A percentile compares a stretch with the other conserved stretches of the same genome.
Evolutionary conservation across 2,113 vertebrate species (phyloP).

Genomic region (Gorsachius goisagi): DNA sequence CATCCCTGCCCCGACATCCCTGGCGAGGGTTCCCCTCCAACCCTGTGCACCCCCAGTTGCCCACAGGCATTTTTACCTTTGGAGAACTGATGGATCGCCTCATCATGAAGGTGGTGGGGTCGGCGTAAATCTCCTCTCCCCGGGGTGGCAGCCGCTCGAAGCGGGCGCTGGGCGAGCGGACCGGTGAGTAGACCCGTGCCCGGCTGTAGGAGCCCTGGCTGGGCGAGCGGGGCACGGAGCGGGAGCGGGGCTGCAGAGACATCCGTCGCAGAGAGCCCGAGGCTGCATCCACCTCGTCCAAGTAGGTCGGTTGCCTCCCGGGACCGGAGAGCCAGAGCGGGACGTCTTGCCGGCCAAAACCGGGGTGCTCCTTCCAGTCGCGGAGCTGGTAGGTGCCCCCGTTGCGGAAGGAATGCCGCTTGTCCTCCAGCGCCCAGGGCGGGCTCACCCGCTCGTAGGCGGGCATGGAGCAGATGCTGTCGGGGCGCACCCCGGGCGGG

Average conservation of each 20-base stretch:
- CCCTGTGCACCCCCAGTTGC: fast-evolving
- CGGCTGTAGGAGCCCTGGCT: slow-evolving; percentile 84
- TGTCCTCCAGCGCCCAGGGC: slow-evolving; percentile 84
- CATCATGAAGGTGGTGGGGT: slow-evolving; percentile 83
- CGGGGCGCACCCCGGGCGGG: slow-evolving; percentile 83
- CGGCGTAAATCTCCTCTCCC: slow-evolving; percentile 83
- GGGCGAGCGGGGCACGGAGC: slow-evolving; percentile 91
- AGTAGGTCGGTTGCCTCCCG: slow-evolving; percentile 63
- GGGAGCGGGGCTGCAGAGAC: slow-evolving; percentile 91
- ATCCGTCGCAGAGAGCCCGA: slow-evolving; percentile 83
- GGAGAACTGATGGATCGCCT: slow-evolving; percentile 91
- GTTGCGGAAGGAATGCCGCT: slow-evolving; percentile 83
- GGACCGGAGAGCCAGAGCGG: slow-evolving; percentile 70
- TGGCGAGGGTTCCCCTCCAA: fast-evolving
- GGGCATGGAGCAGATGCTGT: slow-evolving; percentile 93
- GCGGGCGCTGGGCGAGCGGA: slow-evolving; percentile 83
- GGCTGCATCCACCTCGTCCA: slow-evolving; percentile 78
- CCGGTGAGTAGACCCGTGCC: slow-evolving; percentile 84
- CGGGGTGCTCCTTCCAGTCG: slow-evolving; percentile 72
- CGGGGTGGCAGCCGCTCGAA: slow-evolving; percentile 80
- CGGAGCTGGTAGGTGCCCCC: slow-evolving; percentile 76
- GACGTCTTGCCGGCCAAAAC: slow-evolving; percentile 65
- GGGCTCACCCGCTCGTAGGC: slow-evolving; percentile 82
- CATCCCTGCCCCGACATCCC: not conserved
- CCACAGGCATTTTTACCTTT: slow-evolving; percentile 76